Percentiles rank a stretch among this genome's conserved stretches.
phyloP scores from a whole-genome alignment of 2,797 vertebrate genomes.

The Lepilemur ruficaudatus region DNA sequence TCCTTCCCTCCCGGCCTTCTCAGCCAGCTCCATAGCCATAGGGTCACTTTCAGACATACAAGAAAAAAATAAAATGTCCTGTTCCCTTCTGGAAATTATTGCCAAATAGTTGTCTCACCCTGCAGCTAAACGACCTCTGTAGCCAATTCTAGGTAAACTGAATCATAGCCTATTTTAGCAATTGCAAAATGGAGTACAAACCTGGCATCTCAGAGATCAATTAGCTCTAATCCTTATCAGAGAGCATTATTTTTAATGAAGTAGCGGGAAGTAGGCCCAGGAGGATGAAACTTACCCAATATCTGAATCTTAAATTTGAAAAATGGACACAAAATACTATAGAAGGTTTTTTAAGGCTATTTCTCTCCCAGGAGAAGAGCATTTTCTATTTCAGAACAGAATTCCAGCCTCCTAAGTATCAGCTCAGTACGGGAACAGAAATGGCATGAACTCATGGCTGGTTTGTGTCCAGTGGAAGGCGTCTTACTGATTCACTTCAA shows the following conservation, averaged over 20 bases:
- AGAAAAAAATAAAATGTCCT: background rate
- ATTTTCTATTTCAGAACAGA: background rate
- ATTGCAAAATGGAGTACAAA: constrained; percentile 22
- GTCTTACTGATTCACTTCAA: background rate
- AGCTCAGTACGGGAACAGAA: background rate
- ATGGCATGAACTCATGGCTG: background rate
- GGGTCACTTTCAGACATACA: background rate
- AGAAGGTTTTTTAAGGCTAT: background rate
- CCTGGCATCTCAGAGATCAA: background rate
- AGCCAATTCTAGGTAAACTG: background rate
- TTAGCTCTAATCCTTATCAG: constrained; percentile 22
- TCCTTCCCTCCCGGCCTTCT: background rate
- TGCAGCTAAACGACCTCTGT: background rate
- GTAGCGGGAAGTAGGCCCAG: background rate
- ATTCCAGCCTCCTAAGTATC: background rate
- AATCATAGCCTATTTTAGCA: constrained; percentile 1
- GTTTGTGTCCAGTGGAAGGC: background rate
- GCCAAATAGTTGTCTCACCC: background rate
- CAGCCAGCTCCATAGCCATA: background rate
- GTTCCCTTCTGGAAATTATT: background rate
- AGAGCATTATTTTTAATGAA: constrained; percentile 18
- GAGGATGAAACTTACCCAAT: background rate
- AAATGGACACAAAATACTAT: background rate
- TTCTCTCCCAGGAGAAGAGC: background rate
- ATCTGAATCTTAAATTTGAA: background rate